These are phyloP conservation scores for Ploceus nigricollis DNA, from an alignment of 2,113 vertebrate species.

Conservation along the genomic window DNA sequence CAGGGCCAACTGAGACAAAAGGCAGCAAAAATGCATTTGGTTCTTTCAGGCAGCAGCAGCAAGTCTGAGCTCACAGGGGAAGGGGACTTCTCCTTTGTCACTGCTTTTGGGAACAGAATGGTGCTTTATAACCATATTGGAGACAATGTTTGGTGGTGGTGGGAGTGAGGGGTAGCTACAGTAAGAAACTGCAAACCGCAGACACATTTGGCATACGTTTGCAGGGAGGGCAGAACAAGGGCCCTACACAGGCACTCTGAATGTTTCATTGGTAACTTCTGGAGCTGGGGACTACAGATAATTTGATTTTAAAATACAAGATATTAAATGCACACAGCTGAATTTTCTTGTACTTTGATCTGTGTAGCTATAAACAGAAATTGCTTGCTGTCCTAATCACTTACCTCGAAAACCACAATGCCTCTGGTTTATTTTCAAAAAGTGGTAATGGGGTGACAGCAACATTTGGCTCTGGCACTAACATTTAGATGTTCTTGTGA, in stretches of 20 bases:
- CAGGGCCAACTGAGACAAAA: neutral
- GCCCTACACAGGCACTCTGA: neutral
- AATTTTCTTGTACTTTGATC: slow-evolving; percentile 13
- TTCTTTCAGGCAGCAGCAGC: neutral
- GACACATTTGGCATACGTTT: neutral
- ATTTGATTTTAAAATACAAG: neutral
- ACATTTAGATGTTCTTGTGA: neutral
- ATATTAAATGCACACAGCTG: neutral
- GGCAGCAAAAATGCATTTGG: neutral
- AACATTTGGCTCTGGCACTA: neutral
- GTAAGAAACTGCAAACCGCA: neutral
- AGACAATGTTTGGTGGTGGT: neutral
- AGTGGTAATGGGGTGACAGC: neutral
- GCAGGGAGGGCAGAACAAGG: neutral
- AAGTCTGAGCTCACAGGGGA: neutral
- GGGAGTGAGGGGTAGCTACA: neutral
- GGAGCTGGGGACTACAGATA: neutral
- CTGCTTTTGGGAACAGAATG: neutral
- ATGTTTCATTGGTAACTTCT: slow-evolving; percentile 10
- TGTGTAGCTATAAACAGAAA: neutral
- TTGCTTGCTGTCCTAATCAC: neutral
- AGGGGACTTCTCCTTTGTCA: neutral
- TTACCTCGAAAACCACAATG: neutral
- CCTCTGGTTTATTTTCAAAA: neutral
- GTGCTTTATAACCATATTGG: neutral